Evolutionary conservation across 1,140 invertebrate genomes (phyloP), one percentile per base, ranked within the genome.

Genomic region (Drosophila jambulina): DNA sequence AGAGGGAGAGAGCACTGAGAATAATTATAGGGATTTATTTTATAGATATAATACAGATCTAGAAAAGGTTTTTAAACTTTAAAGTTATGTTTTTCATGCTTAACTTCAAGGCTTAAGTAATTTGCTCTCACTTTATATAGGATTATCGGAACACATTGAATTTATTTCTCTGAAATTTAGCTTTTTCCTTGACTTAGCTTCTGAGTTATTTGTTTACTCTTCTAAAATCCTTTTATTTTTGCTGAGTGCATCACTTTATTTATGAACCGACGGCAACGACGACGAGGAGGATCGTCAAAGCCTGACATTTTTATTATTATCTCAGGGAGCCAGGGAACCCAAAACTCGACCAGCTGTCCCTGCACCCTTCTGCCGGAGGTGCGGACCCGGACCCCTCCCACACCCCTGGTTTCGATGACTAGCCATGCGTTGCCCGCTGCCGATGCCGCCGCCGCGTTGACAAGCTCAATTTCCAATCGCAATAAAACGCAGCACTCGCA

Each of bases 381-480:
- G 34, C n/a, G 36, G n/a, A 36, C 12, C 34, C 38, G 40, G 19
- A 40, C 42, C 58, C 60, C 38, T 53, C 40, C 63, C 48, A 21
- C 74, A 27, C 51, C 38, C 6, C 4, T 34, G 63, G 42, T 46
- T 72, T 63, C 61, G 54, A 60, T 90, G 64, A 68, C 84, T 90
- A 88, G 81, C 82, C 85, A 85, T 76, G 86, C 85, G 85, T 79
- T 65, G 81, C 85, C 81, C 78, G 51, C 65, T 71, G 82, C 81
- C 78, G 62, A 64, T 70, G 81, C 74, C 27, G n/a, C 27, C 78
- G 82, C 49, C 82, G 82, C 85, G 85, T 90, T 90, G 85, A 90
- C 85, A 90, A 90, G 85, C 85, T 91, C 85, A 90, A 90, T 90
- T 90, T 90, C 81, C 85, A 90, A 90, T 90, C 85, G 85, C 85